Evolutionary conservation across 2,797 vertebrate species (phyloP).

Genomic region (Coendou prehensilis): DNA sequence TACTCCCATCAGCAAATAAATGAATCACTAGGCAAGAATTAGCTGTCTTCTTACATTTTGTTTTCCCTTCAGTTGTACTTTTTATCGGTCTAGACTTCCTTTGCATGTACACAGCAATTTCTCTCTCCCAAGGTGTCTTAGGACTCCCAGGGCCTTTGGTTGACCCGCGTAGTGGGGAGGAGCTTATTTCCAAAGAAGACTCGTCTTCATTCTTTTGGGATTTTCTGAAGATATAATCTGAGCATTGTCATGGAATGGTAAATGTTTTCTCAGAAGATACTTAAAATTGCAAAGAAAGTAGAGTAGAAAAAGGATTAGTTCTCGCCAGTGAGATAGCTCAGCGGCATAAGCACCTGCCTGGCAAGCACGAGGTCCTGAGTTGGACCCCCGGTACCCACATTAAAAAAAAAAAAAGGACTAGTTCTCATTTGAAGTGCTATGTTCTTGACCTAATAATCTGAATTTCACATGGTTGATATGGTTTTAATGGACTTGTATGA

Average conservation of each 20-base stretch:
- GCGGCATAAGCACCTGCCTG: too few relatives aligned
- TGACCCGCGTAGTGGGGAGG: neutral
- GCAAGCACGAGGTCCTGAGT: too few relatives aligned
- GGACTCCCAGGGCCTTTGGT: neutral
- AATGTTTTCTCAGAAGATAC: slow-evolving; percentile 23
- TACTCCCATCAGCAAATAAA: neutral
- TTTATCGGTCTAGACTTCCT: neutral
- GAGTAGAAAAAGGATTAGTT: neutral
- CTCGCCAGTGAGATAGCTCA: neutral
- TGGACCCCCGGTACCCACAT: too few relatives aligned
- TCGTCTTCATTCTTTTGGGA: neutral
- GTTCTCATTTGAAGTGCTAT: slow-evolving; percentile 21
- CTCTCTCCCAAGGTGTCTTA: slow-evolving; percentile 33
- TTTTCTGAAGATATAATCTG: slow-evolving; percentile 15
- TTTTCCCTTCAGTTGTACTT: neutral
- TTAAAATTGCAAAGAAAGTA: slow-evolving; percentile 1
- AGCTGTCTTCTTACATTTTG: slow-evolving; percentile 40
- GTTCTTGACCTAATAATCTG: neutral
- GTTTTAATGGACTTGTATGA: slow-evolving; percentile 24
- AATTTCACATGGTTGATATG: neutral
- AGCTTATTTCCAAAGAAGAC: neutral
- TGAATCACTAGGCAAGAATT: neutral
- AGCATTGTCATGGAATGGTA: neutral
- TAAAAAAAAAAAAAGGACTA: neutral
- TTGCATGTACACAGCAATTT: slow-evolving; percentile 24